Conservation (phyloP, 1,140 invertebrate species). For the Magallana gigas region DNA sequence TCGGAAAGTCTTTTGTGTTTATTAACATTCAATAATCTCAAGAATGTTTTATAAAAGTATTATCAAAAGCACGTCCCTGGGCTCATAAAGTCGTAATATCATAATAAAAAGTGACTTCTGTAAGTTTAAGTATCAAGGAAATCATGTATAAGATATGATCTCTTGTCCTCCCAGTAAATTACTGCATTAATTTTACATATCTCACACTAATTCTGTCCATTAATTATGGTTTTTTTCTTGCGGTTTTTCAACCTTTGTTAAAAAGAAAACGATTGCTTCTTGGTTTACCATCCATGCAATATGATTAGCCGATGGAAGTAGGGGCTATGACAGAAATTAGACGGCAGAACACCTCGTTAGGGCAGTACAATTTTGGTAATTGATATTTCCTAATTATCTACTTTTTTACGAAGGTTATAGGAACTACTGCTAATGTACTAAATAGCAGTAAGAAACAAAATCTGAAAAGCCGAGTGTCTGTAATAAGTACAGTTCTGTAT, state of each 20-base stretch:
- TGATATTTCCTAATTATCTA: not conserved
- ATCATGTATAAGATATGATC: slow-evolving; percentile 8
- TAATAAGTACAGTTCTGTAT: no score
- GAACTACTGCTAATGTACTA: not conserved
- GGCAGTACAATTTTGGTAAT: not conserved
- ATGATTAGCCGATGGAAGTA: slow-evolving; percentile 13
- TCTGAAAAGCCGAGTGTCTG: no score
- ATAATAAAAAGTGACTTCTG: not conserved
- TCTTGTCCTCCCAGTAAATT: not conserved
- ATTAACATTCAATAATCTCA: not conserved
- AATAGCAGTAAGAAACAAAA: no score
- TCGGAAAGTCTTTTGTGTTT: no score
- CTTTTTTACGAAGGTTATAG: not conserved
- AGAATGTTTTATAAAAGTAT: not conserved
- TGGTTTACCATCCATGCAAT: not conserved
- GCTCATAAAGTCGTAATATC: not conserved
- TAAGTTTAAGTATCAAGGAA: slow-evolving; percentile 2
- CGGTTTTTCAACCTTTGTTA: slow-evolving; percentile 26
- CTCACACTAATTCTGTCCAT: slow-evolving; percentile 19
- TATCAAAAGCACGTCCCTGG: no score
- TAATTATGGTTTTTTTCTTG: slow-evolving; percentile 3
- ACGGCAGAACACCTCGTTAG: not conserved
- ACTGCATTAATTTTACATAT: slow-evolving; percentile 24
- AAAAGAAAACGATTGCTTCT: slow-evolving; percentile 21
- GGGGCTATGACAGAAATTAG: not conserved